phyloP scores from a whole-genome alignment of 2,888 invertebrate genomes.

The Petrolisthes manimaculis region DNA sequence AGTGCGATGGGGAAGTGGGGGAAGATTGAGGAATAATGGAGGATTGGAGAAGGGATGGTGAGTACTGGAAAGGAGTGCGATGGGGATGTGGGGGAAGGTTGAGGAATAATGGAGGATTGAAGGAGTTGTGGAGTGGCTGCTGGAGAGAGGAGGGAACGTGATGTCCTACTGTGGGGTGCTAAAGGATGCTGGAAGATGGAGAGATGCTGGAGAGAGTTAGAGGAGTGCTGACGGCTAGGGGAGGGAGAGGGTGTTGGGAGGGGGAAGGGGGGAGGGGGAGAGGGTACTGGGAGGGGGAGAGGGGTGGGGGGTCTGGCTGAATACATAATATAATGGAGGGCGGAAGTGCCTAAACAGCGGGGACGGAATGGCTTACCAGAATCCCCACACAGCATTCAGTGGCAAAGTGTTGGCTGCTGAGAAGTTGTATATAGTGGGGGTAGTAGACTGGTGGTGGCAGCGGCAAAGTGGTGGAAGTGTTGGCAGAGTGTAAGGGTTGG shows the following conservation, averaged over 20 bases:
- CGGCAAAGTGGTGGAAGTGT: too few relatives aligned
- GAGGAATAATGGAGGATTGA: not conserved
- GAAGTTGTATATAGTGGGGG: not conserved
- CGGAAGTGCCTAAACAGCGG: slow-evolving; percentile 59
- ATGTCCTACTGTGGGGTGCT: too few relatives aligned
- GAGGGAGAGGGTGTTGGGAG: not conserved
- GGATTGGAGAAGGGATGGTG: not conserved
- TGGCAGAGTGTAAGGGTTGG: too few relatives aligned
- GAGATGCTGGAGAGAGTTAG: not conserved
- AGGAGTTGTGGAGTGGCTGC: not conserved
- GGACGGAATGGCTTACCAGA: slow-evolving; percentile 40
- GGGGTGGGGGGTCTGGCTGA: slow-evolving; percentile 33
- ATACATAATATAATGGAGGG: slow-evolving; percentile 56
- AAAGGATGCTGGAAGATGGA: too few relatives aligned
- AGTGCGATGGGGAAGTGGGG: not conserved
- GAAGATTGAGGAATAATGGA: not conserved
- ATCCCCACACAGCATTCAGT: slow-evolving; percentile 12
- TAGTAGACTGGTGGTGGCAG: too few relatives aligned
- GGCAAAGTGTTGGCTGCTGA: not conserved
- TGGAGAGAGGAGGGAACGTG: too few relatives aligned
- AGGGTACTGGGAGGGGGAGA: not conserved
- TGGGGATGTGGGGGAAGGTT: not conserved
- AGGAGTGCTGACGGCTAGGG: not conserved
- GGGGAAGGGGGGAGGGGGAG: not conserved
- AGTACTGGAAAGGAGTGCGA: not conserved